A percentile compares a stretch with the other conserved stretches of the same genome.
Evolutionary conservation across 2,113 vertebrate species (phyloP).

Genomic region (Nyctibius bracteatus): DNA sequence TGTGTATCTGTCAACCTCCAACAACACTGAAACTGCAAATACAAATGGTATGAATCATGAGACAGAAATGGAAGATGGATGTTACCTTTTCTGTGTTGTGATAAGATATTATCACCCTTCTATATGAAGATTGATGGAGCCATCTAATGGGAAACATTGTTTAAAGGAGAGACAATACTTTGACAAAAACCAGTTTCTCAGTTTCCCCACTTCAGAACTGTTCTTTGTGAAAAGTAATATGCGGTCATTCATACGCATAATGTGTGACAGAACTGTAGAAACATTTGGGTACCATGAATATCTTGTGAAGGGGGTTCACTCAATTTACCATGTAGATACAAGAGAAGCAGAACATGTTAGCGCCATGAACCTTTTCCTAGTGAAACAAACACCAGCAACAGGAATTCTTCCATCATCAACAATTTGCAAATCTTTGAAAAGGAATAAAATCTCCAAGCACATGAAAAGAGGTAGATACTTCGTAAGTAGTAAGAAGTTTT

Average conservation of each 20-base stretch:
- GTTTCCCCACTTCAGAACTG: neutral
- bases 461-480: neutral
- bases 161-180: neutral
- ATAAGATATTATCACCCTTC: conserved; percentile 38
- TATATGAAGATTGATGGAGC: conserved; percentile 36
- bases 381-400: neutral
- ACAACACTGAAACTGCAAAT: neutral
- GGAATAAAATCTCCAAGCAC: neutral
- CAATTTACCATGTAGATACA: neutral
- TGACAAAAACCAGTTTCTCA: neutral
- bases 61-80: neutral
- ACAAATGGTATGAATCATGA: conserved; percentile 16
- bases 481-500: neutral
- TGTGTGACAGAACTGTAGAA: neutral
- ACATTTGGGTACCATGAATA: neutral
- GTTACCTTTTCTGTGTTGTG: neutral
- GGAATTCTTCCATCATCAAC: neutral
- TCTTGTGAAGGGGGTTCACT: neutral
- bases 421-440: neutral
- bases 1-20: neutral
- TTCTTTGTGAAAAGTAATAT: neutral
- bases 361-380: neutral
- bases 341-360: neutral
- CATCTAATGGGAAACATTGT: neutral
- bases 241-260: neutral